phyloP scores from a whole-genome alignment of 1,140 invertebrate species.

The Hyles vespertilio region DNA sequence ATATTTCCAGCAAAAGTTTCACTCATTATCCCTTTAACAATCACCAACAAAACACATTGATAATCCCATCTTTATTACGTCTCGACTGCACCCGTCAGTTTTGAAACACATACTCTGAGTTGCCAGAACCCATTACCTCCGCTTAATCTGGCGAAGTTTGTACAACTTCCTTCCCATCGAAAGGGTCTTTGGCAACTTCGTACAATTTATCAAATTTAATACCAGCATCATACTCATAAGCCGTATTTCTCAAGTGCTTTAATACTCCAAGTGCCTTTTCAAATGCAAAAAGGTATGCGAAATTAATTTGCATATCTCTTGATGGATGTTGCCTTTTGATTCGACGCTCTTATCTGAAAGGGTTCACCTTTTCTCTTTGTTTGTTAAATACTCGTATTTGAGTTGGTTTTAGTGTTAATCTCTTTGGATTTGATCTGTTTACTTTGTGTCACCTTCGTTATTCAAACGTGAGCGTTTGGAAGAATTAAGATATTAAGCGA shows the following conservation, averaged over 20 bases:
- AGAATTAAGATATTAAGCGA: too few species aligned
- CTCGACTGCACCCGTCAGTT: too few species aligned
- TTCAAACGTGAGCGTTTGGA: too few species aligned
- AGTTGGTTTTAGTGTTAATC: neutral
- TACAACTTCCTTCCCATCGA: too few species aligned
- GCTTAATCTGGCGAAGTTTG: too few species aligned
- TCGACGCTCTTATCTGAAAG: neutral
- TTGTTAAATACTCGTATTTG: constrained; percentile 1
- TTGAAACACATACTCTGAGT: too few species aligned
- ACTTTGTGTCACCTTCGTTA: neutral
- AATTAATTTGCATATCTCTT: constrained; percentile 10
- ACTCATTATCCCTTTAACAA: too few species aligned
- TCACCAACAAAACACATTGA: too few species aligned
- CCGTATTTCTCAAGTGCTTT: constrained; percentile 1
- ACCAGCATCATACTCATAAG: constrained; percentile 2
- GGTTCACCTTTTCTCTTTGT: constrained; percentile 1
- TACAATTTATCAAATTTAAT: constrained; percentile 5
- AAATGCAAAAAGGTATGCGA: constrained; percentile 4
- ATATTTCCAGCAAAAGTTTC: too few species aligned
- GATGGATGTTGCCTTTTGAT: constrained; percentile 1
- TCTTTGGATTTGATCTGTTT: neutral
- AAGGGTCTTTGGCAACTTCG: neutral
- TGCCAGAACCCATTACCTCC: too few species aligned
- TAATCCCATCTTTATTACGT: too few species aligned
- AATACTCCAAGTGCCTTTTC: neutral